Evolutionary conservation across 1,140 invertebrate genomes (phyloP), one percentile per base, ranked within the genome.

Genomic region (Wiebesia pumilae): DNA sequence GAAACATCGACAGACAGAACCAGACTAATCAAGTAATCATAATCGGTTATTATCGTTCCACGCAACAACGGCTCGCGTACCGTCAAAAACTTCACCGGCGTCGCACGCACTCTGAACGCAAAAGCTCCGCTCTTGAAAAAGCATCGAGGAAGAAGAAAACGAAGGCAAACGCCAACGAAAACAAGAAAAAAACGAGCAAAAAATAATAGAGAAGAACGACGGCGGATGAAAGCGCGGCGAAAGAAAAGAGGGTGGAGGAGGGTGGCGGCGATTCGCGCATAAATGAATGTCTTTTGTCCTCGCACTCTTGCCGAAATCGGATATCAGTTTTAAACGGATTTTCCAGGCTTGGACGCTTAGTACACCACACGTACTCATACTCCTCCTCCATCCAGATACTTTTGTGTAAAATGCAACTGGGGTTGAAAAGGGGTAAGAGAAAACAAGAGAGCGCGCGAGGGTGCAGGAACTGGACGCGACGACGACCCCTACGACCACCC

Each of bases 241-340:
- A 54, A 58, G n/a, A 19, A n/a, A 88, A 24, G 47, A 38, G 69
- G 35, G 62, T 47, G 77, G 43, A 51, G 47, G 40, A 27, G 54
- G 35, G 87, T 84, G 85, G 83, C 33, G 82, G 35, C 69, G 19
- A 71, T 38, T 71, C 69, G 69, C 69, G 54, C 38, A 24, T 21
- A 84, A 81, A 84, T 81, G 82, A 69, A 87, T 87, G 78, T 87
- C 86, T 81, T 84, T 87, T 87, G 83, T 84, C 77, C 82, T 81
- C 38, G 73, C 38, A 54, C 81, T 87, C 77, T 81, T 77, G 79
- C 73, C 85, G 81, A 87, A 83, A 83, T 87, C 85, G 85, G 85
- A 87, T 87, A 87, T 87, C 85, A 86, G 85, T 86, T 86, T 86
- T 78, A 83, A 83, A 86, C 80, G 85, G 84, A 86, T 86, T 83